These are phyloP conservation scores for Sarcophaga variegata DNA, from an alignment of 2,888 invertebrate species.

Conservation along the genomic window DNA sequence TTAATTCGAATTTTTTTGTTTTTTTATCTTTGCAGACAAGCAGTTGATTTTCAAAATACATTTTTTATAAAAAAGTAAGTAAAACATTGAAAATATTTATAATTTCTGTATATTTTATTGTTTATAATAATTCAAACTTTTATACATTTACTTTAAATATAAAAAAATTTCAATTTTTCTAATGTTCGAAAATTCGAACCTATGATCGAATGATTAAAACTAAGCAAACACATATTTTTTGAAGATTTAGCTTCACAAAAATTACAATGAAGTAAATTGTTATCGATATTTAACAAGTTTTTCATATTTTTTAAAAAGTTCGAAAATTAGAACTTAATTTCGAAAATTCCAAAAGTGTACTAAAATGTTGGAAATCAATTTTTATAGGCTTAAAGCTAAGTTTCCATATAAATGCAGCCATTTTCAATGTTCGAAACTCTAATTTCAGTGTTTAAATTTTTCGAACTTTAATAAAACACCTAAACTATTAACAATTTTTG, in stretches of 20 bases:
- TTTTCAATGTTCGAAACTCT: too few species aligned
- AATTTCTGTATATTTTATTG: too few species aligned
- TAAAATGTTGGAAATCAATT: too few species aligned
- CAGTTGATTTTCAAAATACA: conserved; percentile 36
- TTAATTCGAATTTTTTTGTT: neutral
- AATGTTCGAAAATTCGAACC: neutral
- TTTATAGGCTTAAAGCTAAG: too few species aligned
- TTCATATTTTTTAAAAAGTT: neutral
- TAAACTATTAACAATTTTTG: too few species aligned
- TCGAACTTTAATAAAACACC: too few species aligned
- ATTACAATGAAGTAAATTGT: neutral
- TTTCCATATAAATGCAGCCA: too few species aligned
- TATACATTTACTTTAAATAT: too few species aligned
- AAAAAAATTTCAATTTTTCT: neutral
- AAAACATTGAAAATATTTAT: neutral
- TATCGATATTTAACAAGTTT: neutral
- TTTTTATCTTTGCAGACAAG: conserved; percentile 43
- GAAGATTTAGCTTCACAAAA: neutral
- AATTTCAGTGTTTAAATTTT: too few species aligned
- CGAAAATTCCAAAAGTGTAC: too few species aligned
- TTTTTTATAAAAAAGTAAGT: conserved; percentile 52
- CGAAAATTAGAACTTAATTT: too few species aligned
- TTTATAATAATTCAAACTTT: too few species aligned
- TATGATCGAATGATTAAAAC: neutral
- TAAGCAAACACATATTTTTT: neutral